Conservation (phyloP, 2,797 vertebrate species). For the Pseudocheirus occidentalis region DNA sequence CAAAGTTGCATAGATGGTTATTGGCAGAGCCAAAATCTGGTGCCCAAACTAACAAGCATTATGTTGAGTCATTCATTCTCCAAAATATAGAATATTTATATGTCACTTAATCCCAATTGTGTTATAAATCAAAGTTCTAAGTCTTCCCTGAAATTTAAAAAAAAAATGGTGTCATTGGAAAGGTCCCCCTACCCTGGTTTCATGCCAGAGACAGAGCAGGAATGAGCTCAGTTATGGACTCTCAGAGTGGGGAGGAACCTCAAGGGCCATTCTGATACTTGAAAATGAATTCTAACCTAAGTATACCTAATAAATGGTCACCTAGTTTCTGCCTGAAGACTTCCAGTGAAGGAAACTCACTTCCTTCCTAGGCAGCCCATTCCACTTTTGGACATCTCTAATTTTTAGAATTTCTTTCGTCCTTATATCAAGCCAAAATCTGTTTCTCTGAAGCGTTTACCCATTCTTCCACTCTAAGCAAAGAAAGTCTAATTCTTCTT, state of each 20-base stretch:
- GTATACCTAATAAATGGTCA: neutral
- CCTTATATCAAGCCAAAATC: neutral
- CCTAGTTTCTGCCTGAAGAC: neutral
- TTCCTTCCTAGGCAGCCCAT: neutral
- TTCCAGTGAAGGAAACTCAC: neutral
- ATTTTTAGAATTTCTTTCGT: neutral
- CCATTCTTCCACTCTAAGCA: neutral
- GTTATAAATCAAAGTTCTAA: neutral
- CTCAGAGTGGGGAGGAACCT: neutral
- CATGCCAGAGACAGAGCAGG: neutral
- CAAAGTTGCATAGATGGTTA: neutral
- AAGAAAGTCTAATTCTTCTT: neutral
- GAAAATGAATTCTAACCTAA: neutral
- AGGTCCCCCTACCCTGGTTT: no score
- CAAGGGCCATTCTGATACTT: neutral
- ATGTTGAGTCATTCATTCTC: neutral
- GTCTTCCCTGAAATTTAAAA: neutral
- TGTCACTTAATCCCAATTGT: neutral
- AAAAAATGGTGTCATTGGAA: neutral
- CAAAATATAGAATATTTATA: neutral
- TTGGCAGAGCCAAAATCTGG: neutral
- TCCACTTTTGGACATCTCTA: neutral
- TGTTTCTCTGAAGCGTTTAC: neutral
- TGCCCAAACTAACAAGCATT: neutral
- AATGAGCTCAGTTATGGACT: neutral